Conservation (phyloP, 2,888 invertebrate genomes). For the Rotaria magnacalcarata region DNA sequence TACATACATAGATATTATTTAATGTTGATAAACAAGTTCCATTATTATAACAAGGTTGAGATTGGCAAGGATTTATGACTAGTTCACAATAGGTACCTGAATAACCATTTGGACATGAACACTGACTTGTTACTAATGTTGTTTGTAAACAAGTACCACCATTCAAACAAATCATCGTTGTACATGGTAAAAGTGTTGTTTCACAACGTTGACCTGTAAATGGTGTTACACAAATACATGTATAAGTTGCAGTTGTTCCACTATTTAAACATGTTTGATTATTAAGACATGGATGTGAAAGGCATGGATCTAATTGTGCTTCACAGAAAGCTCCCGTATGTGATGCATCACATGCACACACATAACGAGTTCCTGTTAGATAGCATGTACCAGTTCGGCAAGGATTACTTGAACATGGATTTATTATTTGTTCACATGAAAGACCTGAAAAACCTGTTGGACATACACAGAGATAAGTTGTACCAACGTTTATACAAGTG, state of each 20-base stretch:
- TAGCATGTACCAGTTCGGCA: conserved; percentile 39
- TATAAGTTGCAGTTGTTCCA: conserved; percentile 33
- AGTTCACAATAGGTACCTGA: conserved; percentile 38
- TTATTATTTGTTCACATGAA: neutral
- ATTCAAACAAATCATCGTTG: conserved; percentile 42
- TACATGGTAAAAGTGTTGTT: conserved; percentile 39
- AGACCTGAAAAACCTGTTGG: neutral
- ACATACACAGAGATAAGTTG: neutral
- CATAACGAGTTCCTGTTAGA: neutral
- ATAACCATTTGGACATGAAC: conserved; percentile 40
- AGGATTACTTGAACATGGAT: conserved; percentile 38
- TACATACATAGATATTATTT: conserved; percentile 37
- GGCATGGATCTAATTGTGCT: neutral
- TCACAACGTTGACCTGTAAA: conserved; percentile 39
- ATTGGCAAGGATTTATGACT: conserved; percentile 41
- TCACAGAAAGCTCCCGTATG: conserved; percentile 42
- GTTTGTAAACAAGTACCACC: conserved; percentile 40
- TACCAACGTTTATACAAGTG: neutral
- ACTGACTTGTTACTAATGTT: conserved; percentile 30
- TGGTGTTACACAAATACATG: conserved; percentile 37
- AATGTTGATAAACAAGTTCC: conserved; percentile 38
- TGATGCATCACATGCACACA: conserved; percentile 42
- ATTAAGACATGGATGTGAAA: conserved; percentile 47
- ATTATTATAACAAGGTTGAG: conserved; percentile 43
- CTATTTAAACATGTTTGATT: conserved; percentile 33